Conservation (phyloP, 2,797 vertebrate species). For the Sebastes matsubarae region DNA sequence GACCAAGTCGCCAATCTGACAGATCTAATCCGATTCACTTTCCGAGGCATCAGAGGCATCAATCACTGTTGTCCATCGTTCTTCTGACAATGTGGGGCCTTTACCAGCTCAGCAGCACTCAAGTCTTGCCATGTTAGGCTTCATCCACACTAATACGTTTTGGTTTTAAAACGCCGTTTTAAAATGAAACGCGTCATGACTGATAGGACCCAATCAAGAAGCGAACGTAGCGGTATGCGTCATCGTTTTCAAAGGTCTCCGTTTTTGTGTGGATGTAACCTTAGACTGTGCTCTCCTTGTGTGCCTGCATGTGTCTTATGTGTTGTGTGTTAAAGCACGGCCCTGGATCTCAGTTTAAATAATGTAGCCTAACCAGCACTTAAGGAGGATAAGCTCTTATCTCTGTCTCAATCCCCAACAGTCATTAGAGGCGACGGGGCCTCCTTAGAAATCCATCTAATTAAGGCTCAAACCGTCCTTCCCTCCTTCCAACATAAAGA, state of each 20-base stretch:
- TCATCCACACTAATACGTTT: no score
- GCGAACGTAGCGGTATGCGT: accelerated
- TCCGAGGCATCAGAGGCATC: background rate
- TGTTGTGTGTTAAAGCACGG: slow-evolving; percentile 35
- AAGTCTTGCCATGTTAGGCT: background rate
- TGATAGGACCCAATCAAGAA: no score
- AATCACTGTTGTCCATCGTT: slow-evolving; percentile 5
- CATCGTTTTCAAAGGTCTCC: background rate
- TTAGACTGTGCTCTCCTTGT: background rate
- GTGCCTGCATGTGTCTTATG: slow-evolving; percentile 10
- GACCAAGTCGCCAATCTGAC: background rate
- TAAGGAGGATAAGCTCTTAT: slow-evolving; percentile 71
- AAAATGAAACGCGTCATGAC: no score
- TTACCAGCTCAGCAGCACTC: background rate
- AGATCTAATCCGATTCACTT: background rate
- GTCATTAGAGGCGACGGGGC: slow-evolving; percentile 63
- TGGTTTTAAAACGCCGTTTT: no score
- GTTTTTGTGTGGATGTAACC: background rate
- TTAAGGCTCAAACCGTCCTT: slow-evolving; percentile 57
- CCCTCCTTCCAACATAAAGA: slow-evolving; percentile 17
- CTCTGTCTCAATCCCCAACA: slow-evolving; percentile 64
- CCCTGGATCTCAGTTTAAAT: slow-evolving; percentile 55
- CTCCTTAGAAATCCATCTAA: slow-evolving; percentile 63
- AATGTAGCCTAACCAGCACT: slow-evolving; percentile 55
- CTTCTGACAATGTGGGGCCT: background rate